Base-by-base conservation (phyloP, 2,113 vertebrate species). In the Corvus moneduloides region DNA sequence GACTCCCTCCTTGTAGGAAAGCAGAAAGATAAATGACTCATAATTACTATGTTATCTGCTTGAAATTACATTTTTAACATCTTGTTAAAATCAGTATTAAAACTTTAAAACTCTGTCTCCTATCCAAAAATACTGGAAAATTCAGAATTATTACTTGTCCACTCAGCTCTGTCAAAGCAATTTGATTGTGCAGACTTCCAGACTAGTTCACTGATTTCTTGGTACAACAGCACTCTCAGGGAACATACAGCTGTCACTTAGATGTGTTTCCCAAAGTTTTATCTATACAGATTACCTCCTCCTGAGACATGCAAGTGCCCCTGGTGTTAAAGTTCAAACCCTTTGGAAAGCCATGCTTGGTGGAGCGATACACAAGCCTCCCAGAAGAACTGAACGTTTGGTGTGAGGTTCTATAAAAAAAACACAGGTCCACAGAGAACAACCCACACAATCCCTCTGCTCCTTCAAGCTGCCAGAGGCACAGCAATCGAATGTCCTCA, bases 171-270 rank as follows among this genome's bases (percentile, higher is more conserved):
- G 64, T 94, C 93, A 92, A 91, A 96, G 66, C 44, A 46, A 71
- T 56, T 63, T 59, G 80, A 74, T 62, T 55, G 41, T 83, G 71
- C 63, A 77, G 41, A 43, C 43, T 88, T 90, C 51, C 52, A 81
- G 59, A 74, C 63, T 24, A 88, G 90, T 74, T 91, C 75, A 88
- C 21, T 35, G 72, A 88, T 75, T 90, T 81, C 87, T 56, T 90
- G 85, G 61, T 93, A 56, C 61, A 51, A 44, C 24, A 80, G 48
- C 35, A 74, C 75, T 75, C 90, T 84, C 69, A 22, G 79, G 87
- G 68, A 93, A 92, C 76, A 54, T 52, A 72, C 55, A 88, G 92
- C 88, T 96, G 96, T 94, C 96, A 94, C 83, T 89, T 48, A 78
- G 30, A 94, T 93, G 79, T 13, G 52, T 55, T 88, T 67, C 76